These are phyloP conservation scores for Rhinolophus ferrumequinum DNA, from an alignment of 2,113 vertebrate species.

Conservation along the genomic window DNA sequence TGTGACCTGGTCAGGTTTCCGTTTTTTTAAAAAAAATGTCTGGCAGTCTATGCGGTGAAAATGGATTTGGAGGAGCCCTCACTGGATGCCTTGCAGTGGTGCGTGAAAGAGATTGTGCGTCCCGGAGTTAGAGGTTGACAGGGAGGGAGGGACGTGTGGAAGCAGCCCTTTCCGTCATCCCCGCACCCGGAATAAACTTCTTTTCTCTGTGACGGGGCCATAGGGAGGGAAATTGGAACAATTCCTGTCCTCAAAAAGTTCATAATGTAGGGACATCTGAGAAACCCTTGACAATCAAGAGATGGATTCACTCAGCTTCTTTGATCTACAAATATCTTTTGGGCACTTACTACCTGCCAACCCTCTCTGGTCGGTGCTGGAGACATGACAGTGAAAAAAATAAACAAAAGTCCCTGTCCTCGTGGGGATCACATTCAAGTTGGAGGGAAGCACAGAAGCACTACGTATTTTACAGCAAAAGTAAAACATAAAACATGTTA, in stretches of 20 bases:
- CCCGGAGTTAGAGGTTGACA: background rate
- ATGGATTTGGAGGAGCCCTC: background rate
- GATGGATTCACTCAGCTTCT: background rate
- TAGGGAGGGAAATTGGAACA: background rate
- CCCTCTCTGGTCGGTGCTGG: background rate
- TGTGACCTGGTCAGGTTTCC: background rate
- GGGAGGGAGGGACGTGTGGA: background rate
- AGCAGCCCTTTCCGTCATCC: background rate
- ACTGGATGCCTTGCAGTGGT: background rate
- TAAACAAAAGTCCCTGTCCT: background rate
- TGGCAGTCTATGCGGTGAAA: background rate
- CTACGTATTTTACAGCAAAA: background rate
- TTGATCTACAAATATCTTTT: background rate
- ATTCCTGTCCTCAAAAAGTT: background rate
- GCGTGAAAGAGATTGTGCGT: too few relatives aligned
- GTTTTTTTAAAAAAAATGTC: background rate
- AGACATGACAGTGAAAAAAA: background rate
- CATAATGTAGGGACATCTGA: background rate
- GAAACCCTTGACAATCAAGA: background rate
- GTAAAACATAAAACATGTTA: background rate
- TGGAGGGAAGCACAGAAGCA: background rate
- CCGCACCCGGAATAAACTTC: background rate
- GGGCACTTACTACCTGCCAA: fast-evolving
- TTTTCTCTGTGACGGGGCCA: background rate
- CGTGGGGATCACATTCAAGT: background rate